Conservation (phyloP, 2,797 vertebrate genomes). For the Chaetophractus vellerosus region DNA sequence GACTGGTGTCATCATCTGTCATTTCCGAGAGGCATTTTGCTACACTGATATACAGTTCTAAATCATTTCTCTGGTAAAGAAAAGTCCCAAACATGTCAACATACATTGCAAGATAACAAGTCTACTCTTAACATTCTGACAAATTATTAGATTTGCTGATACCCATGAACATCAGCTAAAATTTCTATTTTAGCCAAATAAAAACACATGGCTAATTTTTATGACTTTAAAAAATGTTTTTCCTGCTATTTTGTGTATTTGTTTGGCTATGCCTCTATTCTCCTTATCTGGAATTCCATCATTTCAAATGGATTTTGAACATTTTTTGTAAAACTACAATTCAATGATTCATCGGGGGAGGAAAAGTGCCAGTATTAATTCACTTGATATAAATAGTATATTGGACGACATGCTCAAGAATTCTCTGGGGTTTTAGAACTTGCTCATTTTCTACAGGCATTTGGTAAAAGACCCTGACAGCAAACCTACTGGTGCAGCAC, state of each 20-base stretch:
- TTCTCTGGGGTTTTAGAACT: background rate
- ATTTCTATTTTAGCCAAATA: slow-evolving; percentile 69
- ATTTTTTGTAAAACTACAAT: slow-evolving; percentile 44
- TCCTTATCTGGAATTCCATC: background rate
- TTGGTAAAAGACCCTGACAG: background rate
- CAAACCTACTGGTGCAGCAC: background rate
- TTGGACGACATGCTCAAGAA: background rate
- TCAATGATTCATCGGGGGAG: background rate
- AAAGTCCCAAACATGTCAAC: slow-evolving; percentile 68
- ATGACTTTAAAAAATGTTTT: slow-evolving; percentile 39
- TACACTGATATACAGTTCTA: slow-evolving; percentile 92
- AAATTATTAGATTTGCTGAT: slow-evolving; percentile 42
- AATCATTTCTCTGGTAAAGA: slow-evolving; percentile 90
- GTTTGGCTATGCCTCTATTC: background rate
- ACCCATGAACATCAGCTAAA: background rate
- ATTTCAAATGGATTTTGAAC: background rate
- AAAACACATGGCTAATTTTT: background rate
- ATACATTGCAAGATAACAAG: slow-evolving; percentile 3
- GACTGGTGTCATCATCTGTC: slow-evolving; percentile 92
- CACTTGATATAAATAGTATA: background rate
- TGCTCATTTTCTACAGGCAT: background rate
- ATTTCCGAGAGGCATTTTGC: slow-evolving; percentile 96
- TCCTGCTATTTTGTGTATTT: background rate
- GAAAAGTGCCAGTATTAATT: background rate
- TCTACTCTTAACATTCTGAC: background rate